phyloP scores from a whole-genome alignment of 35 echinoderm and acorn worm genomes.

The Heliocidaris tuberculata region DNA sequence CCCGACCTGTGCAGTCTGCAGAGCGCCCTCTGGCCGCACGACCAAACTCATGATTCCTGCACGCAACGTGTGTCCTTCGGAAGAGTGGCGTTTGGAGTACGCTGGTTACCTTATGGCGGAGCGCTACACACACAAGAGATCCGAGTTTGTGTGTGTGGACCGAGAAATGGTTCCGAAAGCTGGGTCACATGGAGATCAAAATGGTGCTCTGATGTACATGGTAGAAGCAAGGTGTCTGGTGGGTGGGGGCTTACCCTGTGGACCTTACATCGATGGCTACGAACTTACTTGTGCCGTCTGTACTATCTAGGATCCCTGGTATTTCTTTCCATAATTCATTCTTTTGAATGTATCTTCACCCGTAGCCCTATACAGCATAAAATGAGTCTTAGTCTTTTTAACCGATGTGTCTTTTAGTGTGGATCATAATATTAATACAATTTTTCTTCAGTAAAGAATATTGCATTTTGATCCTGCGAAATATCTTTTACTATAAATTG shows the following conservation, averaged over 20 bases:
- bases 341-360: too few relatives aligned
- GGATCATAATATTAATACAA: too few relatives aligned
- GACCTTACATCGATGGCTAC: conserved; percentile 54
- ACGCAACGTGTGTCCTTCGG: conserved; percentile 46
- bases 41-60: conserved; percentile 59
- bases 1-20: conserved; percentile 60
- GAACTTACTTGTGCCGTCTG: conserved; percentile 73
- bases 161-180: conserved; percentile 38
- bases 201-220: conserved; percentile 46
- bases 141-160: conserved; percentile 62
- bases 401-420: too few relatives aligned
- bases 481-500: too few relatives aligned
- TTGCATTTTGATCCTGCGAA: too few relatives aligned
- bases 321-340: too few relatives aligned
- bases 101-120: conserved; percentile 54
- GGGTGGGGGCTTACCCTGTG: conserved; percentile 44
- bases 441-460: too few relatives aligned
- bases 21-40: conserved; percentile 26
- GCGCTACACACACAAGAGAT: conserved; percentile 30
- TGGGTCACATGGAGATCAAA: background rate
- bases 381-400: too few relatives aligned
- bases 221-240: conserved; percentile 44
- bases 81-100: conserved; percentile 71
- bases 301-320: conserved; percentile 16
- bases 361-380: too few relatives aligned